Conservation (phyloP, 1,140 invertebrate species). For the Musca domestica region DNA sequence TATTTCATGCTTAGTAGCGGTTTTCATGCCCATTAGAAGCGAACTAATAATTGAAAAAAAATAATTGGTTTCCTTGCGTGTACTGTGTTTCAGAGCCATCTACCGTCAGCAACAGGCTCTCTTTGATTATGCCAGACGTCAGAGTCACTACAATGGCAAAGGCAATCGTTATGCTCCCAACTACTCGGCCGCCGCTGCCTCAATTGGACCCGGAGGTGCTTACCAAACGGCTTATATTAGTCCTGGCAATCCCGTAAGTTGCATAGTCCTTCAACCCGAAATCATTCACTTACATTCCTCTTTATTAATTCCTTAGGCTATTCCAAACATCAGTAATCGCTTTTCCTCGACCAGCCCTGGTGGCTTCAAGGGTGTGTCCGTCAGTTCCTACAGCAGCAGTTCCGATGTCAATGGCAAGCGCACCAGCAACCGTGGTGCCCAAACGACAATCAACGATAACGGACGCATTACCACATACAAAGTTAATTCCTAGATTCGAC, state of each 20-base stretch:
- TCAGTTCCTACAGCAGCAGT: conserved; percentile 62
- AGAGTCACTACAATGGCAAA: conserved; percentile 31
- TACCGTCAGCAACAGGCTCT: conserved; percentile 40
- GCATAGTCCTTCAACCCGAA: neutral
- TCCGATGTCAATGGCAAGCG: conserved; percentile 62
- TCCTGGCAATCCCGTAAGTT: conserved; percentile 60
- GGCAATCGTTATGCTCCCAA: conserved; percentile 48
- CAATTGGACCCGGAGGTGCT: conserved; percentile 56
- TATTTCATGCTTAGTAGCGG: neutral
- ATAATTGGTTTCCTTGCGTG: neutral
- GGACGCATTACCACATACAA: conserved; percentile 66
- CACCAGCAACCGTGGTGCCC: conserved; percentile 58
- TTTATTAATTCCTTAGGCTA: conserved; percentile 53
- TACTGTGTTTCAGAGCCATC: neutral
- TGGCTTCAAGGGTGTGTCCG: conserved; percentile 60
- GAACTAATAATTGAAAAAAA: neutral
- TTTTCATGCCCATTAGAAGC: conserved; percentile 2
- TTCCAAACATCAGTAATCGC: conserved; percentile 61
- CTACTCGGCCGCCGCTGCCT: conserved; percentile 52
- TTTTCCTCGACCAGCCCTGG: conserved; percentile 54
- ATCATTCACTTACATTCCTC: conserved; percentile 2
- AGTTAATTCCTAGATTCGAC: conserved; percentile 49
- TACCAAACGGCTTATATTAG: conserved; percentile 59
- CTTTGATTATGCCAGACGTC: conserved; percentile 35
- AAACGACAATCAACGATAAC: conserved; percentile 70